phyloP scores from a whole-genome alignment of 2,888 invertebrate species.

The Caenorhabditis becei region DNA sequence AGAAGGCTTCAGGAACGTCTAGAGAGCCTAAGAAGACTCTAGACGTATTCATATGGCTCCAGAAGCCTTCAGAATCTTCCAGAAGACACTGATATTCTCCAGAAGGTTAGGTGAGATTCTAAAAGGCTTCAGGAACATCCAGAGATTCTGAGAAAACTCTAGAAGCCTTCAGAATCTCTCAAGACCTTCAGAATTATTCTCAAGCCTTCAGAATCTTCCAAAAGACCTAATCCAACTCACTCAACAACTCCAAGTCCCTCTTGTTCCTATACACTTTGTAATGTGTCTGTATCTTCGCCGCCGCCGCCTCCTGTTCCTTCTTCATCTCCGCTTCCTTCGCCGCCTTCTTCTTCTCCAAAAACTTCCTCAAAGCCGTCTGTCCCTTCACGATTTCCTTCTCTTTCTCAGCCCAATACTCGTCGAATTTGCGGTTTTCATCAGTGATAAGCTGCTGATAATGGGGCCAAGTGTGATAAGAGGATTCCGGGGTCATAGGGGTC shows the following conservation, averaged over 20 bases:
- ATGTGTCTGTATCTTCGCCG: constrained; percentile 66
- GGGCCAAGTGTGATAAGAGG: constrained; percentile 22
- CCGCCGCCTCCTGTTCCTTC: constrained; percentile 64
- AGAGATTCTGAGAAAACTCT: too few species aligned
- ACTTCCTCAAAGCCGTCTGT: constrained; percentile 60
- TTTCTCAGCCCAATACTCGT: constrained; percentile 63
- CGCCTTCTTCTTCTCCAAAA: constrained; percentile 50
- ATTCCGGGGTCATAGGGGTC: neutral
- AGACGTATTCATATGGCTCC: too few species aligned
- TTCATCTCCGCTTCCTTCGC: constrained; percentile 38
- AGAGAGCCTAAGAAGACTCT: too few species aligned
- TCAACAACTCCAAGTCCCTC: constrained; percentile 66
- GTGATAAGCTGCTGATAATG: constrained; percentile 39
- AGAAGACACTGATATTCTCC: too few species aligned
- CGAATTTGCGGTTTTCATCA: constrained; percentile 61
- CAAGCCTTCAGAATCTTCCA: too few species aligned
- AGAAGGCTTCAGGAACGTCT: too few species aligned
- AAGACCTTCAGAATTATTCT: too few species aligned
- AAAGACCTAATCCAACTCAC: constrained; percentile 57
- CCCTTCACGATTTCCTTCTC: constrained; percentile 58
- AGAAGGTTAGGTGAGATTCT: too few species aligned
- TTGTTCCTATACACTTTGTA: constrained; percentile 66
- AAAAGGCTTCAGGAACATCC: too few species aligned
- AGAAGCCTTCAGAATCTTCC: too few species aligned
- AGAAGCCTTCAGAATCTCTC: too few species aligned